Evolutionary conservation across 2,888 invertebrate species (phyloP), one percentile per base, ranked within the genome.

Genomic region (Sesia apiformis): DNA sequence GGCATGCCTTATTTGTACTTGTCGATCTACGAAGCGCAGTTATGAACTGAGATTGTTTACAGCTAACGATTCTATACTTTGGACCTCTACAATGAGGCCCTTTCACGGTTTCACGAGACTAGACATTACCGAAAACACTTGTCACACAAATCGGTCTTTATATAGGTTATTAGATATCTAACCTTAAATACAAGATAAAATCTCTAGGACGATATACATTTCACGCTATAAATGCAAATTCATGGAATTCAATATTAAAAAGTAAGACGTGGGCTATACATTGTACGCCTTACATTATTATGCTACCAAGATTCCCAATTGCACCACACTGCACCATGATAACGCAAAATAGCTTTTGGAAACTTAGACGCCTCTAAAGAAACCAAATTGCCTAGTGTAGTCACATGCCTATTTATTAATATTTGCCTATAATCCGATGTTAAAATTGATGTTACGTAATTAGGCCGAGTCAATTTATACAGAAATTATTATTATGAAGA

Each of bases 221-320:
- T 87, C 57, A 55, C 84, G 81, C 80, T 85, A 86, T 86, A 88
- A 88, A 89, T 89, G 89, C 89, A 89, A 88, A 88, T 89, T 89
- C 88, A 88, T 86, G 88, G 88, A 89, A 89, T 89, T 88, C 87
- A 88, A 86, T 81, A 84, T 80, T 73, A 80, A 73, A 65, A 69
- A 70, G 75, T 84, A 87, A 86, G 85, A 75, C 81, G 69, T 58
- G 61, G 62, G 41, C 50, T 49, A 8, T 49, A 52, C 40, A 7
- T 40, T 63, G 72, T 56, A 57, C 69, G 78, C 65, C 86, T 86
- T 85, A 86, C 79, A 75, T 51, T 54, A 87, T 87, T 87, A 87
- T 85, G 88, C 87, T 87, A 86, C 73, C 71, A 76, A 78, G 75
- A 77, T 78, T 78, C 72, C 72, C 76, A 78, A 77, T 69, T 67